Evolutionary conservation across 2,888 invertebrate species (phyloP), one percentile per base, ranked within the genome.

Genomic region (Drosophila nigricruria): DNA sequence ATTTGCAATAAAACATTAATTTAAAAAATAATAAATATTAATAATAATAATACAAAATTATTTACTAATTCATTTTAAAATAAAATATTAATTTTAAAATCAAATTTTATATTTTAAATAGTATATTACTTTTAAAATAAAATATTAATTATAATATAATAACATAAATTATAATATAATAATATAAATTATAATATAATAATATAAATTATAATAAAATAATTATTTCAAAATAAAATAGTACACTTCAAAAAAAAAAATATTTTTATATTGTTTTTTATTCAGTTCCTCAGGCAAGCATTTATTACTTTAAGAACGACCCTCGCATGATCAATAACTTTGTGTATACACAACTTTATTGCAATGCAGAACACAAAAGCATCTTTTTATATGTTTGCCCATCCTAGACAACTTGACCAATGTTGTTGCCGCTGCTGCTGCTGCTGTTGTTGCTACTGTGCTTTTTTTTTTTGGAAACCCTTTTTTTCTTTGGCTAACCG

Each of bases 331-430:
- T 50, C 75, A 71, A 71, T 76, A 76, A 71, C 47, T 71, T 49
- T 75, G 58, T 69, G 45, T 59, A 43, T 34, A 78, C 65, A 78
- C 56, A 70, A 53, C 49, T 70, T 77, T 77, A 77, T 78, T 73
- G 74, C 78, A 59, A 60, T 63, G 57, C 57, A 53, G 53, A 59
- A 66, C 40, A 70, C 49, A 65, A 73, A 70, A 65, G 47, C 70
- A 77, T 78, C 52, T 66, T 78, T 76, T 68, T 64, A 58, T 73
- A n/a, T 59, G 63, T 72, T 63, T 70, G 76, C 52, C 25, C 69
- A 67, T 62, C 40, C 53, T 78, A 74, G 77, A 74, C 53, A 70
- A 64, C 34, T 62, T 63, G 10, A 32, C 54, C 47, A 59, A 67
- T 47, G 52, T n/a, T 58, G 58, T 4, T 65, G 47, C 10, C 27